Conservation (phyloP, 2,888 invertebrate species). For the Spilosoma lubricipeda region DNA sequence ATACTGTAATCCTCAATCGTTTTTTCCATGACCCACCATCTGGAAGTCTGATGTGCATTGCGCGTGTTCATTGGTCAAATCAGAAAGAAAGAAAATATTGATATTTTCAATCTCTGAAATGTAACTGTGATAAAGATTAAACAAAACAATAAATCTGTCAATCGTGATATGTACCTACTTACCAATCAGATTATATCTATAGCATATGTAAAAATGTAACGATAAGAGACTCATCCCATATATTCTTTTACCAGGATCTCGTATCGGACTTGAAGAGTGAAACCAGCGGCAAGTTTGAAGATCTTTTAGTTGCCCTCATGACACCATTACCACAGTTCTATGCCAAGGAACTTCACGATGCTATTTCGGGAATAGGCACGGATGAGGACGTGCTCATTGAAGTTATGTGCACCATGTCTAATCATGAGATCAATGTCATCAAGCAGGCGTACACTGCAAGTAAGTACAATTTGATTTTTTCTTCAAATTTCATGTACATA, state of each 20-base stretch:
- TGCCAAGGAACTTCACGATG: constrained; percentile 93
- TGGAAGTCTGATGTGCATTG: too few species aligned
- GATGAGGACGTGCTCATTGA: constrained; percentile 95
- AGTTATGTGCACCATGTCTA: constrained; percentile 94
- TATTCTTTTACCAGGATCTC: constrained; percentile 85
- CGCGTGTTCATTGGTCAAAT: not conserved
- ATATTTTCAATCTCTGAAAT: not conserved
- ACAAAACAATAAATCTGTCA: too few species aligned
- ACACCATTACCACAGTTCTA: constrained; percentile 94
- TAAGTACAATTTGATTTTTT: constrained; percentile 81
- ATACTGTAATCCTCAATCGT: too few species aligned
- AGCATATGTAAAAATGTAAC: not conserved
- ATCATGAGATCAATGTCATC: constrained; percentile 93
- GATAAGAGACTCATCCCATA: not conserved
- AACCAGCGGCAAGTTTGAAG: constrained; percentile 95
- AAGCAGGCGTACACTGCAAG: constrained; percentile 91
- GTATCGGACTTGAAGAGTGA: constrained; percentile 95
- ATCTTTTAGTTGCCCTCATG: constrained; percentile 93
- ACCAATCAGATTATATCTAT: not conserved
- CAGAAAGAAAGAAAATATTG: not conserved
- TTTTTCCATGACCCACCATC: too few species aligned
- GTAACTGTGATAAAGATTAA: not conserved
- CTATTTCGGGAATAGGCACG: constrained; percentile 94
- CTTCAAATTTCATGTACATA: not conserved
- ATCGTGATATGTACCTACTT: too few species aligned